phyloP scores from a whole-genome alignment of 2,888 invertebrate genomes.

The Xanthorhoe spadicearia region DNA sequence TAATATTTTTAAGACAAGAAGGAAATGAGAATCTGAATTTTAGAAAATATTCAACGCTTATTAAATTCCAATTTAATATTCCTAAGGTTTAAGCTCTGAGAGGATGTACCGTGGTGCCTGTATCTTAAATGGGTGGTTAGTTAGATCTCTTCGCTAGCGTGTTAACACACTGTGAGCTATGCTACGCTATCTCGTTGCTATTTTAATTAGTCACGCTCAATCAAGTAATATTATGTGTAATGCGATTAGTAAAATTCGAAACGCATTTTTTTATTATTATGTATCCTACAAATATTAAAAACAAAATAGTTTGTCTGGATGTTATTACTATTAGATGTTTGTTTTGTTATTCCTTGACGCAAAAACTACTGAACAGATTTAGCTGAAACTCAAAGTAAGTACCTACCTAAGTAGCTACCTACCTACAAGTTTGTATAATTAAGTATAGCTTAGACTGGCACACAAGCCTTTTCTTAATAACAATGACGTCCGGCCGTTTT shows the following conservation, averaged over 20 bases:
- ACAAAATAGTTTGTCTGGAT: no score
- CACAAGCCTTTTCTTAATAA: slow-evolving; percentile 65
- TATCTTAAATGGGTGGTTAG: slow-evolving; percentile 35
- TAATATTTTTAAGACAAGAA: neutral
- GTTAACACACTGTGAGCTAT: slow-evolving; percentile 45
- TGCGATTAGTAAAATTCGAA: no score
- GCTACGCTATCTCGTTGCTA: slow-evolving; percentile 42
- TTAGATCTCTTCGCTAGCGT: slow-evolving; percentile 57
- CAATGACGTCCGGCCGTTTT: slow-evolving; percentile 83
- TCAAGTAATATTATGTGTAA: no score
- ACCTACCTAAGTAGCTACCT: no score
- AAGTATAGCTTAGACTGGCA: slow-evolving; percentile 41
- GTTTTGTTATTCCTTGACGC: no score
- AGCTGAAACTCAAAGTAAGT: no score
- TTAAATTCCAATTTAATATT: slow-evolving; percentile 10
- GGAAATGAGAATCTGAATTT: neutral
- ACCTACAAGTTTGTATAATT: neutral
- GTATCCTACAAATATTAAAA: no score
- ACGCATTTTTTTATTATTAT: no score
- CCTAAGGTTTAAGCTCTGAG: slow-evolving; percentile 56
- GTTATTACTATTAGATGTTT: no score
- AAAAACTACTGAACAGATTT: no score
- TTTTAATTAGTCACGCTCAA: neutral
- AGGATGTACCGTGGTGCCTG: slow-evolving; percentile 64
- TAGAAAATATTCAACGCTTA: neutral